Conservation (phyloP, 2,888 invertebrate genomes). For the Baccha elongata region DNA sequence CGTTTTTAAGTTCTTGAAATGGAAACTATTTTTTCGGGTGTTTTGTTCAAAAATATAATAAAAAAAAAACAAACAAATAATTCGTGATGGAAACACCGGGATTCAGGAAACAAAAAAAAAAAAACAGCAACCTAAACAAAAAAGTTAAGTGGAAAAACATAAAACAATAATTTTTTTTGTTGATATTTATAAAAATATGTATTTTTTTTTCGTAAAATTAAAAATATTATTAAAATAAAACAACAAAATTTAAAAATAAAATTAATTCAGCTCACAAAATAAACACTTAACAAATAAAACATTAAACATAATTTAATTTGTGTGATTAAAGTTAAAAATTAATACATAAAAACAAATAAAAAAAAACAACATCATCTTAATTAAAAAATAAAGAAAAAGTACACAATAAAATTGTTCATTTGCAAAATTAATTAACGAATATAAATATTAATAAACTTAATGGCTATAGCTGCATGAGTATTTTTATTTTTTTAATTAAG, state of each 20-base stretch:
- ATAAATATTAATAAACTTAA: slow-evolving; percentile 75
- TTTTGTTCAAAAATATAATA: neutral
- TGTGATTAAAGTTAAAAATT: slow-evolving; percentile 42
- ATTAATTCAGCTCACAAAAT: slow-evolving; percentile 64
- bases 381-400: slow-evolving; percentile 72
- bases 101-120: neutral
- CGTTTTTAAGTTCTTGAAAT: slow-evolving; percentile 35
- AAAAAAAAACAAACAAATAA: neutral
- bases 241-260: slow-evolving; percentile 64
- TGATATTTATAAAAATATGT: slow-evolving; percentile 43
- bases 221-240: slow-evolving; percentile 61
- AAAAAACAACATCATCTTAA: slow-evolving; percentile 50
- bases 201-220: slow-evolving; percentile 31
- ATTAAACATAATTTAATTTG: slow-evolving; percentile 71
- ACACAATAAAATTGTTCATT: slow-evolving; percentile 68
- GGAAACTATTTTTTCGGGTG: slow-evolving; percentile 12
- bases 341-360: slow-evolving; percentile 35
- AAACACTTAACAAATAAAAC: slow-evolving; percentile 74
- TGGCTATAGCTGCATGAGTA: slow-evolving; percentile 81
- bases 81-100: slow-evolving; percentile 19
- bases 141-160: slow-evolving; percentile 61
- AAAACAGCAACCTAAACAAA: slow-evolving; percentile 4
- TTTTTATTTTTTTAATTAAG: slow-evolving; percentile 82
- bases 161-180: slow-evolving; percentile 36
- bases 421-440: slow-evolving; percentile 62